Percentiles rank a stretch among this genome's conserved stretches.
These are phyloP conservation scores for Ferdinandea cuprea DNA, from an alignment of 2,888 invertebrate genomes.

Conservation along the genomic window DNA sequence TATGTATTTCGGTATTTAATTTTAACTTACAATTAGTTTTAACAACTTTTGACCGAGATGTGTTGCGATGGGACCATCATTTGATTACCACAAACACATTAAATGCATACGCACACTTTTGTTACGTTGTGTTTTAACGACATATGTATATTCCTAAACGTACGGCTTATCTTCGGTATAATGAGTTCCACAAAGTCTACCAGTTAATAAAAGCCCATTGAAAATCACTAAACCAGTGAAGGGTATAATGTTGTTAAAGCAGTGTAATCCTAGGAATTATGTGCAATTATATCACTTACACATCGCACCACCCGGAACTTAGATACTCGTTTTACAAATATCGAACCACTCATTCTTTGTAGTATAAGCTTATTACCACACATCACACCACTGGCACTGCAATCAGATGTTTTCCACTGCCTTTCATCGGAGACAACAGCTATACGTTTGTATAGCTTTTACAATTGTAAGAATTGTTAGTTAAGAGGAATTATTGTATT, in stretches of 20 bases:
- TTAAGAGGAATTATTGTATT: no score
- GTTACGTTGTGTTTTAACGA: no score
- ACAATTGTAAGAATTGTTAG: no score
- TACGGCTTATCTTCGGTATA: no score
- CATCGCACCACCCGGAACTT: conserved; percentile 1
- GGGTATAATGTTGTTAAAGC: conserved; percentile 3
- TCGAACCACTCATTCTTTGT: background rate
- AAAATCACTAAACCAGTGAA: background rate
- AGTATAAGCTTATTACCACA: background rate
- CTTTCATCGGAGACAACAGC: background rate
- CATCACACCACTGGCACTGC: background rate
- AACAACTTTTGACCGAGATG: no score
- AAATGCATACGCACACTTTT: no score
- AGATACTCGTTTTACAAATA: conserved; percentile 7
- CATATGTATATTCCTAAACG: no score
- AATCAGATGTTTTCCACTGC: background rate
- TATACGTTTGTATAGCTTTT: no score
- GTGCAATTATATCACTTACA: background rate
- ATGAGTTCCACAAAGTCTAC: background rate
- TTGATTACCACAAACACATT: no score
- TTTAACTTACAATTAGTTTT: no score
- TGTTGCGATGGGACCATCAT: no score
- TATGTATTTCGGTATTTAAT: no score
- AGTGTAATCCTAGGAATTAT: conserved; percentile 19
- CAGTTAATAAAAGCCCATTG: background rate